Evolutionary conservation across 2,113 vertebrate species (phyloP).

Genomic region (Myocastor coypus): DNA sequence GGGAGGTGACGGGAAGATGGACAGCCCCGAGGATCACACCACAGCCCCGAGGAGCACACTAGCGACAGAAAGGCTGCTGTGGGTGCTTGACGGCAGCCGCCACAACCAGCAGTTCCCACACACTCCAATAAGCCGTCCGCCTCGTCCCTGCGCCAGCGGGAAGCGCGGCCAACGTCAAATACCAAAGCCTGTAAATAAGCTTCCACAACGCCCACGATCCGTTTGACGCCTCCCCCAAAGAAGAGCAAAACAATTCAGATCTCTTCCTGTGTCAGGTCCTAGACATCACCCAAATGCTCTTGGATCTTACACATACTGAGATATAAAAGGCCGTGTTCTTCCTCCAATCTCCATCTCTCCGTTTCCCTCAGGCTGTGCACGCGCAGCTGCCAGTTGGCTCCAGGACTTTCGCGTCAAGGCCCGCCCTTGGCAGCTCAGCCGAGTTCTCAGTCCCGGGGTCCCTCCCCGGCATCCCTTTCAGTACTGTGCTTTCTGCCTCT

Average conservation of each 20-base stretch:
- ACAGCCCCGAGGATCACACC: accelerated
- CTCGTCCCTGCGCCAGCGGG: neutral
- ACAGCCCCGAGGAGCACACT: too few species aligned
- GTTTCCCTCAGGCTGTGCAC: neutral
- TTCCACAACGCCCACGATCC: too few species aligned
- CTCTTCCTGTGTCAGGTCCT: neutral
- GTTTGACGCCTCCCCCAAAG: neutral
- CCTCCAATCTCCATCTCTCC: neutral
- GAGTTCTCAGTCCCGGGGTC: neutral
- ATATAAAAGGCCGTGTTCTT: neutral
- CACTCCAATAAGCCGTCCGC: neutral
- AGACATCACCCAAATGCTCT: neutral
- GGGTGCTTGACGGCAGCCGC: accelerated
- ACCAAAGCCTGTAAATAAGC: neutral
- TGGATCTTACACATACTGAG: neutral
- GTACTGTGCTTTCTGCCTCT: neutral
- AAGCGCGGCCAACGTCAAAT: too few species aligned
- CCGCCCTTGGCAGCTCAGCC: too few species aligned
- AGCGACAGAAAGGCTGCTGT: too few species aligned
- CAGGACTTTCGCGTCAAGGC: neutral
- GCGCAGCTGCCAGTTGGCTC: accelerated
- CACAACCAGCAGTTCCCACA: too few species aligned
- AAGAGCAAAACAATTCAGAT: neutral
- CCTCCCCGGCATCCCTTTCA: neutral
- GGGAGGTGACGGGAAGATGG: neutral